Evolutionary conservation across 2,888 invertebrate genomes (phyloP).

Genomic region (Catocala fraxini): DNA sequence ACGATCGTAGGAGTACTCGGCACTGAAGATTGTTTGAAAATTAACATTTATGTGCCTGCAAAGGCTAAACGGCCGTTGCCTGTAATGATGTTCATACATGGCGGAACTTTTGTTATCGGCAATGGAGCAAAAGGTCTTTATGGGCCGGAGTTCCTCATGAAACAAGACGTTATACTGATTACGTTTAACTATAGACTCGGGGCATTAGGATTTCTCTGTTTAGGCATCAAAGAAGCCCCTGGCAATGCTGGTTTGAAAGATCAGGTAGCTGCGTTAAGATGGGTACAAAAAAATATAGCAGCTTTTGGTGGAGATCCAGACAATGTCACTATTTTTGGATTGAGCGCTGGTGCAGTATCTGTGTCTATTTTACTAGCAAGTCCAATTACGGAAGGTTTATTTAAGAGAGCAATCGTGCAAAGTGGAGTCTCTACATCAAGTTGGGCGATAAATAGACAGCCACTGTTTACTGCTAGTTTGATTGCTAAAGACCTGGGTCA

Average conservation of each 20-base stretch:
- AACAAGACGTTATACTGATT: slow-evolving; percentile 74
- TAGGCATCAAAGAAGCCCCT: slow-evolving; percentile 78
- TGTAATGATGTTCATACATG: slow-evolving; percentile 81
- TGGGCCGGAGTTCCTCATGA: slow-evolving; percentile 74
- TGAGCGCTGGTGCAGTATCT: slow-evolving; percentile 79
- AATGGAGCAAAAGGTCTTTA: slow-evolving; percentile 76
- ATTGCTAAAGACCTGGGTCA: slow-evolving; percentile 72
- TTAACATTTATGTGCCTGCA: slow-evolving; percentile 76
- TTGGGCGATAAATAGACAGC: slow-evolving; percentile 77
- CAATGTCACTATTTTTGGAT: slow-evolving; percentile 79
- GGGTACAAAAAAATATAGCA: slow-evolving; percentile 79
- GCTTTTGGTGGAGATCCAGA: slow-evolving; percentile 80
- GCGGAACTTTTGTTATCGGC: slow-evolving; percentile 77
- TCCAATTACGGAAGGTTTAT: slow-evolving; percentile 68
- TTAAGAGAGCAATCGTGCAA: slow-evolving; percentile 75
- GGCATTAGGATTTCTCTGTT: slow-evolving; percentile 76
- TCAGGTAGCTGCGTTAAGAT: slow-evolving; percentile 77
- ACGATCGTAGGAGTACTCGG: slow-evolving; percentile 64
- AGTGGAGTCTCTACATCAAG: slow-evolving; percentile 75
- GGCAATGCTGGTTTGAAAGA: slow-evolving; percentile 82
- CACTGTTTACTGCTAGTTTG: slow-evolving; percentile 71
- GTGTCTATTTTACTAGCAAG: slow-evolving; percentile 69
- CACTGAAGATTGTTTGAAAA: slow-evolving; percentile 75
- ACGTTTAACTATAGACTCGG: slow-evolving; percentile 82
- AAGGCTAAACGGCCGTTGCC: slow-evolving; percentile 60